These are phyloP conservation scores for Polia nebulosa DNA, from an alignment of 2,888 invertebrate genomes.

Conservation along the genomic window DNA sequence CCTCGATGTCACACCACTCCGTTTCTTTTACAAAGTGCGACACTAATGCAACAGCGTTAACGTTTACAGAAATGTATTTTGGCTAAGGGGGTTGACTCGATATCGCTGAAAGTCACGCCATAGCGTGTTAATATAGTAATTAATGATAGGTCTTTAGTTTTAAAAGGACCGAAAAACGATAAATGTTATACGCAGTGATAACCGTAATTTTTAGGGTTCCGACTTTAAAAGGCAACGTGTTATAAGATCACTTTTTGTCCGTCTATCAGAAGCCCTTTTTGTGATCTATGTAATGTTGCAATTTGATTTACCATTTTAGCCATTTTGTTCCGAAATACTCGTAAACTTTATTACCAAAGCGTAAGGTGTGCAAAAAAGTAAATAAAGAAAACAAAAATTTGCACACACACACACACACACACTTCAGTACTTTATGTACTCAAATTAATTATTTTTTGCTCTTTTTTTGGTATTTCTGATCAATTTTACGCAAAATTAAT, in stretches of 20 bases:
- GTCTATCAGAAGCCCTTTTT: neutral
- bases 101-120: conserved; percentile 49
- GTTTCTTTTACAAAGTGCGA: conserved; percentile 26
- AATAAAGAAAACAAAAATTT: no score
- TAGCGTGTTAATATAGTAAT: conserved; percentile 47
- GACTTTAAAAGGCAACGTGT: neutral
- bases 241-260: neutral
- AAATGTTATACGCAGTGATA: neutral
- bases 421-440: no score
- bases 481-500: no score
- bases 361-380: no score
- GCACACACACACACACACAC: no score
- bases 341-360: no score
- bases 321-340: no score
- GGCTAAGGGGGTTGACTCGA: no score
- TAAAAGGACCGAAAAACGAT: neutral
- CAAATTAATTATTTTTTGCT: no score
- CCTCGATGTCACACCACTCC: conserved; percentile 7
- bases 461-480: no score
- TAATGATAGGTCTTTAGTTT: conserved; percentile 20
- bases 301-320: no score
- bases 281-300: neutral
- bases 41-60: conserved; percentile 39
- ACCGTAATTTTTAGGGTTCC: neutral
- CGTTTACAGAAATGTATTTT: no score